These are phyloP conservation scores for Lytechinus pictus DNA, from an alignment of 35 echinoderm and acorn worm species.

Conservation along the genomic window DNA sequence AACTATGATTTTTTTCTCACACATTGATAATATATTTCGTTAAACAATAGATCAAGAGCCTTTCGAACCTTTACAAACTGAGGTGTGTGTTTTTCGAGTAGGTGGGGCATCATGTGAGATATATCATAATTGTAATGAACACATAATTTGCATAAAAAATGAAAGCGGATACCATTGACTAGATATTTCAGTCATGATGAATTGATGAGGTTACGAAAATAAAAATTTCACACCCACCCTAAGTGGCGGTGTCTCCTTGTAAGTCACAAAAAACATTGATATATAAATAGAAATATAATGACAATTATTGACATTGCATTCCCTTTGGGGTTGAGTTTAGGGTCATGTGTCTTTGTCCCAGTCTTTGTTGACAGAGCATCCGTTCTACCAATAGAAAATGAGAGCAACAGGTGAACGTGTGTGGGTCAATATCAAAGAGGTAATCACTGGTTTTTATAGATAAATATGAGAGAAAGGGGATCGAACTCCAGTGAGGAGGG, in stretches of 20 bases:
- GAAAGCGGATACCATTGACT: too few relatives aligned
- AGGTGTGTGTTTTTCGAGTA: too few relatives aligned
- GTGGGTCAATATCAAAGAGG: background rate
- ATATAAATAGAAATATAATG: background rate
- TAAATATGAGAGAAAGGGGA: too few relatives aligned
- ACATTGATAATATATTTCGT: too few relatives aligned
- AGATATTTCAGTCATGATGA: background rate
- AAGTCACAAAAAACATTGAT: background rate
- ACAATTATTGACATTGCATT: background rate
- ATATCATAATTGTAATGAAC: too few relatives aligned
- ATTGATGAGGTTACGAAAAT: background rate
- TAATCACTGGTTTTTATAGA: background rate
- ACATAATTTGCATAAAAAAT: background rate
- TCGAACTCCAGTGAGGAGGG: too few relatives aligned
- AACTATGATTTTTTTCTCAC: too few relatives aligned
- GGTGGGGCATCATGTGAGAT: too few relatives aligned
- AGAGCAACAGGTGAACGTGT: background rate
- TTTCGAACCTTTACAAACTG: too few relatives aligned
- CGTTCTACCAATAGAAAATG: conserved; percentile 11
- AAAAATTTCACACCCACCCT: background rate
- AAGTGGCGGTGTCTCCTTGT: background rate
- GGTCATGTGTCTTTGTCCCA: background rate
- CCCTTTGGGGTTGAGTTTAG: background rate
- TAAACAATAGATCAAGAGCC: too few relatives aligned
- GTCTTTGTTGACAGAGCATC: background rate